Conservation (phyloP, 1,140 invertebrate genomes). For the Sipha flava region DNA sequence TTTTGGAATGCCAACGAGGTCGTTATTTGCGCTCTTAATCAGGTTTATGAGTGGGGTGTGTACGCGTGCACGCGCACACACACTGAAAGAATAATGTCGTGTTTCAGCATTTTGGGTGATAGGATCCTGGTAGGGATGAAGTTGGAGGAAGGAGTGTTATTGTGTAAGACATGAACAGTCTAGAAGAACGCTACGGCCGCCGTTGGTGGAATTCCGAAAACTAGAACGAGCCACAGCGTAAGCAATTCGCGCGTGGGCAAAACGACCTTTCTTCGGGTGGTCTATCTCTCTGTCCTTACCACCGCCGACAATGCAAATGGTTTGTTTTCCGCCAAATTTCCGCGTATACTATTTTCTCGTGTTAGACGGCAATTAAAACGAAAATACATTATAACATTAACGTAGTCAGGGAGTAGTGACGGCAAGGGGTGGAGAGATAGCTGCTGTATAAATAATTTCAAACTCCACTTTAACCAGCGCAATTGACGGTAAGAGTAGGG, state of each 20-base stretch:
- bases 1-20: not conserved
- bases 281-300: no score
- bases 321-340: not conserved
- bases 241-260: not conserved
- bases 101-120: no score
- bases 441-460: not conserved
- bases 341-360: not conserved
- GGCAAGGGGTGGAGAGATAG: no score
- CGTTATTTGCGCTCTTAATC: not conserved
- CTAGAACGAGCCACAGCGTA: not conserved
- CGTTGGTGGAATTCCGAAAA: not conserved
- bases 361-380: not conserved
- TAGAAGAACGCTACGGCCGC: not conserved
- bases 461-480: not conserved
- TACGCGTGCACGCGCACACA: no score
- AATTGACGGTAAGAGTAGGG: no score
- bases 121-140: no score
- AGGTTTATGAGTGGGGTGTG: no score
- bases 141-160: no score
- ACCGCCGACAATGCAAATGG: not conserved
- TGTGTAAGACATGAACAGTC: no score
- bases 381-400: not conserved
- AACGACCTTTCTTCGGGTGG: not conserved
- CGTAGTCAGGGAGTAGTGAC: no score
- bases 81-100: no score